Percentiles rank a stretch among this genome's conserved stretches.
Conservation (phyloP, 2,888 invertebrate genomes). For the Amphipyra tragopoginis region DNA sequence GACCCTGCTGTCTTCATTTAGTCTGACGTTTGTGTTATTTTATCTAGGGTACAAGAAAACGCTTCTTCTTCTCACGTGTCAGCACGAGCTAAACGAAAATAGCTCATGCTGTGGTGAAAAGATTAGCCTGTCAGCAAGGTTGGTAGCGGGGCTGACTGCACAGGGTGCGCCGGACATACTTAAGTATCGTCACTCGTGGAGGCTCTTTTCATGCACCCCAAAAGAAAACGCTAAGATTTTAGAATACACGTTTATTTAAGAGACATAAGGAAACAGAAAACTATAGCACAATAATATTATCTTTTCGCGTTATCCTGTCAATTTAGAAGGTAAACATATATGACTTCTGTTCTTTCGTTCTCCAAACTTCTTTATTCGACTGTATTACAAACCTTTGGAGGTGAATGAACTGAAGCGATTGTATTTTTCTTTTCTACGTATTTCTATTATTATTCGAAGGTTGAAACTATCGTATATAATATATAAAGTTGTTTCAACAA, state of each 20-base stretch:
- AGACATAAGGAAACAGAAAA: neutral
- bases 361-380: slow-evolving; percentile 1
- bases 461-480: slow-evolving; percentile 14
- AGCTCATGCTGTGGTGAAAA: too few relatives aligned
- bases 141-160: too few relatives aligned
- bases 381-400: slow-evolving; percentile 14
- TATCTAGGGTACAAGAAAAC: too few relatives aligned
- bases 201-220: too few relatives aligned
- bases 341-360: neutral
- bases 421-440: slow-evolving; percentile 17
- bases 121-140: too few relatives aligned
- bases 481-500: slow-evolving; percentile 29
- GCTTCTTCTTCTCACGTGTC: too few relatives aligned
- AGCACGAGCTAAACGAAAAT: too few relatives aligned
- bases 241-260: neutral
- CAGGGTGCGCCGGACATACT: too few relatives aligned
- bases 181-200: too few relatives aligned
- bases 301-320: slow-evolving; percentile 1
- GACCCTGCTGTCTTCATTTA: too few relatives aligned
- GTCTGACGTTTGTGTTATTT: too few relatives aligned
- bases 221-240: neutral
- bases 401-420: slow-evolving; percentile 10
- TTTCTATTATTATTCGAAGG: slow-evolving; percentile 31
- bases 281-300: slow-evolving; percentile 4
- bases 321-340: neutral